A percentile compares a stretch with the other conserved stretches of the same genome.
Conservation (phyloP, 1,140 invertebrate genomes). For the Marisa cornuarietis region DNA sequence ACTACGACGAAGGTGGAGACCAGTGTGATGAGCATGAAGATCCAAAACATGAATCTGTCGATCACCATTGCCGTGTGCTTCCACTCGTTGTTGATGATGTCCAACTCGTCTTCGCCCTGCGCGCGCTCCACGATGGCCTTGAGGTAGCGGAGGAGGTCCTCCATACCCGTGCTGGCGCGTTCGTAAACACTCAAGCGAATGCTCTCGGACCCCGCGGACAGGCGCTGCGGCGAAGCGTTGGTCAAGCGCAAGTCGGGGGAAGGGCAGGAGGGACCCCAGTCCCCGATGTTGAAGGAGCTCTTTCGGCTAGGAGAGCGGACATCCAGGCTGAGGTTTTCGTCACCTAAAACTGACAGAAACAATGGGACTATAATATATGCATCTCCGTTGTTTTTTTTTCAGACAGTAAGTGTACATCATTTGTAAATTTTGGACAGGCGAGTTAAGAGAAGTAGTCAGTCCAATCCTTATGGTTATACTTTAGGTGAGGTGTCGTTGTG, state of each 20-base stretch:
- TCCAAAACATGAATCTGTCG: constrained; percentile 94
- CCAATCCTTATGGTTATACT: too few species aligned
- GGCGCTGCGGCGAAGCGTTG: constrained; percentile 21
- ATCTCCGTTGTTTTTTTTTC: too few species aligned
- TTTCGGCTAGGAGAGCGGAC: constrained; percentile 17
- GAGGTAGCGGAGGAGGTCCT: constrained; percentile 44
- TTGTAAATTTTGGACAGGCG: too few species aligned
- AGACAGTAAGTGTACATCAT: too few species aligned
- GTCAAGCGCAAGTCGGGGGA: constrained; percentile 26
- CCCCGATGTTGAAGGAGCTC: constrained; percentile 25
- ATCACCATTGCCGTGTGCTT: constrained; percentile 99
- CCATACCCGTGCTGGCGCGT: constrained; percentile 30
- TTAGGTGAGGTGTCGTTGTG: too few species aligned
- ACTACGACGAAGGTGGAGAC: constrained; percentile 92
- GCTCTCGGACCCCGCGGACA: constrained; percentile 21
- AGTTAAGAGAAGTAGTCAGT: too few species aligned
- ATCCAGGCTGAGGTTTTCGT: constrained; percentile 21
- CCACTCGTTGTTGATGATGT: constrained; percentile 79
- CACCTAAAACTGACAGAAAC: background rate
- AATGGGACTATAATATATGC: background rate
- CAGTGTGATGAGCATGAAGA: constrained; percentile 97
- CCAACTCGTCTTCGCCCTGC: constrained; percentile 42
- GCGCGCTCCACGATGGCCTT: constrained; percentile 38
- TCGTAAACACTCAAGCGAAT: constrained; percentile 21
- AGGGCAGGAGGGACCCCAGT: constrained; percentile 8